These are phyloP conservation scores for Eira barbara DNA, from an alignment of 2,113 vertebrate genomes.

Conservation along the genomic window DNA sequence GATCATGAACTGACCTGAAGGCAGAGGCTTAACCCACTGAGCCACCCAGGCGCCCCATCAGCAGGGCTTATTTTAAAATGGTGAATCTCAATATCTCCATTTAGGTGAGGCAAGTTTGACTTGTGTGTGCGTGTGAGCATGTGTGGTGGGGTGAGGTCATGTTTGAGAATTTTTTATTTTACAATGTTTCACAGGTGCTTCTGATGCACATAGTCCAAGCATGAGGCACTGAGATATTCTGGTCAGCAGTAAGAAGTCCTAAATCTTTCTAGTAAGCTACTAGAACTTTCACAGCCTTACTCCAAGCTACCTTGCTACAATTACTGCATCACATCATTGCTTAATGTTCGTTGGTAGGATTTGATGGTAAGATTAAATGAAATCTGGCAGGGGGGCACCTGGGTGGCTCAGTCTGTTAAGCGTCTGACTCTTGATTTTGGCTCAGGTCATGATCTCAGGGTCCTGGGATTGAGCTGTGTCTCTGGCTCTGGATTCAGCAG, in stretches of 20 bases:
- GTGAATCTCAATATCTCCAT: neutral
- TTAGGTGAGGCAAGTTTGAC: neutral
- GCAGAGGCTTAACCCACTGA: no score
- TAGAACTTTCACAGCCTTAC: neutral
- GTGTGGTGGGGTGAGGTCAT: no score
- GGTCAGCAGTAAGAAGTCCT: neutral
- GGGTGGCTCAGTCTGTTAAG: neutral
- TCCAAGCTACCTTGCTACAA: neutral
- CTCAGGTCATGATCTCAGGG: neutral
- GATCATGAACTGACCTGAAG: no score
- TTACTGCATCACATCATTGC: neutral
- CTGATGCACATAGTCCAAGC: neutral
- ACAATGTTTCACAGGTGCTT: neutral
- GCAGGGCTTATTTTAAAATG: neutral
- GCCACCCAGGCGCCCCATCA: neutral
- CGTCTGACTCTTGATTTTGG: neutral
- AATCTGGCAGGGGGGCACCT: neutral
- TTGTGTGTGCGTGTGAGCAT: rapidly evolving
- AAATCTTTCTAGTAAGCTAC: neutral
- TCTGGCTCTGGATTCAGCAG: neutral
- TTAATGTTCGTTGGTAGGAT: neutral
- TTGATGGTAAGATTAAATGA: neutral
- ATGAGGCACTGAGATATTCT: neutral
- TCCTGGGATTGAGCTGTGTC: neutral
- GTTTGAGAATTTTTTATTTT: neutral